These are phyloP conservation scores for Palythoa grandiflora DNA, from an alignment of 92 coral and sea anemone genomes.

Conservation along the genomic window DNA sequence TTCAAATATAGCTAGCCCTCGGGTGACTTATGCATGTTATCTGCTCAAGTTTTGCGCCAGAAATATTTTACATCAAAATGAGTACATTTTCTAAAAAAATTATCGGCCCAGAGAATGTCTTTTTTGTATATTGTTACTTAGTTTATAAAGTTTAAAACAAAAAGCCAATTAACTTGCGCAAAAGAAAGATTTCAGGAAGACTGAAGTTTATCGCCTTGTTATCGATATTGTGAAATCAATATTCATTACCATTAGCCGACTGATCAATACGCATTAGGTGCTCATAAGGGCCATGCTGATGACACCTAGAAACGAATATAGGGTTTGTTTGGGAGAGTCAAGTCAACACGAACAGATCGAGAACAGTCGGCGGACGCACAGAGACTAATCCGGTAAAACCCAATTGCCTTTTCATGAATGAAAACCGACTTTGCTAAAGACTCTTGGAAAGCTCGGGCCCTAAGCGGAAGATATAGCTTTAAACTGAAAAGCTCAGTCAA, in stretches of 20 bases:
- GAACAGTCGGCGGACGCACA: neutral
- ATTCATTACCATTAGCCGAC: neutral
- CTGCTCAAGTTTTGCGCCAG: neutral
- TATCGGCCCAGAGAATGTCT: neutral
- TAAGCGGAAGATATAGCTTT: too few relatives aligned
- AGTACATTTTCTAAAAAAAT: neutral
- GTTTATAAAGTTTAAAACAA: neutral
- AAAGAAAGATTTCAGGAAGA: neutral
- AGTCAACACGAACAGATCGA: slow-evolving; percentile 15
- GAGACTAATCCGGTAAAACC: neutral
- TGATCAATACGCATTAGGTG: slow-evolving; percentile 21
- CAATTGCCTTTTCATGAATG: neutral
- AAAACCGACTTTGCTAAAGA: neutral
- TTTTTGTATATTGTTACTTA: neutral
- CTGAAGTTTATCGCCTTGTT: neutral
- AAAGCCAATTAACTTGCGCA: neutral
- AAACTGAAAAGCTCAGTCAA: too few relatives aligned
- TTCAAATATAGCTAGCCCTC: neutral
- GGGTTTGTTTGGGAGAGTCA: slow-evolving; percentile 10
- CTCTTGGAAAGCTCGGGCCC: too few relatives aligned
- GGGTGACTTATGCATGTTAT: neutral
- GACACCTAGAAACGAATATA: slow-evolving; percentile 48
- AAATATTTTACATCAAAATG: neutral
- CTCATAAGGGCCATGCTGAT: slow-evolving; percentile 9
- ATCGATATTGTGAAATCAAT: slow-evolving; percentile 20